A percentile compares a stretch with the other conserved stretches of the same genome.
These are phyloP conservation scores for Pelvicachromis taeniatus DNA, from an alignment of 2,113 vertebrate genomes.

Conservation along the genomic window DNA sequence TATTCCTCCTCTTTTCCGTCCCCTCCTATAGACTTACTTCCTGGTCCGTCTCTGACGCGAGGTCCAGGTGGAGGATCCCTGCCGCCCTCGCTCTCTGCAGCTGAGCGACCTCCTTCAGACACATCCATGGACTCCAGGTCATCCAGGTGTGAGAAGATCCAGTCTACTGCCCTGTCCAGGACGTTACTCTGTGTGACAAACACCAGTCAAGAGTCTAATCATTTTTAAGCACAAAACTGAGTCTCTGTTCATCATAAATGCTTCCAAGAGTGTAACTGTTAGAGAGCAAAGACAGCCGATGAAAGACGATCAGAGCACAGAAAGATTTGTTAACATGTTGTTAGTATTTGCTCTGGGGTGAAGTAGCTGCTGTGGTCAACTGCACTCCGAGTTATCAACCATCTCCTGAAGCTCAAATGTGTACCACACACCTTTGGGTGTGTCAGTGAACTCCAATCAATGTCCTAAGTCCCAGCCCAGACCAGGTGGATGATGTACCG, in stretches of 20 bases:
- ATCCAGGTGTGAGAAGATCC: conserved; percentile 98
- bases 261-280: background rate
- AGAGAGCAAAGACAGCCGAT: background rate
- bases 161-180: conserved; percentile 93
- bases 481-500: background rate
- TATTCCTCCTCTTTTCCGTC: background rate
- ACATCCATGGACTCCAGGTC: conserved; percentile 98
- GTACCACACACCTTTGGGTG: background rate
- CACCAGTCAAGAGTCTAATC: background rate
- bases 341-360: background rate
- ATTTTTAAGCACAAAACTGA: background rate
- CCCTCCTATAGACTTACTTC: conserved; percentile 76
- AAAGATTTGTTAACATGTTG: background rate
- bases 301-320: background rate
- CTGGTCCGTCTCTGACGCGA: conserved; percentile 89
- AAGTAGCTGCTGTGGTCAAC: background rate
- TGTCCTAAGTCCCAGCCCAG: background rate
- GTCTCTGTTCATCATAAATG: background rate
- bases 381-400: background rate
- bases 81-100: conserved; percentile 87
- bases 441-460: background rate
- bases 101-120: conserved; percentile 92
- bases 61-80: conserved; percentile 89
- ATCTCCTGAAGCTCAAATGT: background rate
- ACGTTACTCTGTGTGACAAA: conserved; percentile 82